Base-by-base conservation (phyloP, 1,140 invertebrate species). In the Atta cephalotes region DNA sequence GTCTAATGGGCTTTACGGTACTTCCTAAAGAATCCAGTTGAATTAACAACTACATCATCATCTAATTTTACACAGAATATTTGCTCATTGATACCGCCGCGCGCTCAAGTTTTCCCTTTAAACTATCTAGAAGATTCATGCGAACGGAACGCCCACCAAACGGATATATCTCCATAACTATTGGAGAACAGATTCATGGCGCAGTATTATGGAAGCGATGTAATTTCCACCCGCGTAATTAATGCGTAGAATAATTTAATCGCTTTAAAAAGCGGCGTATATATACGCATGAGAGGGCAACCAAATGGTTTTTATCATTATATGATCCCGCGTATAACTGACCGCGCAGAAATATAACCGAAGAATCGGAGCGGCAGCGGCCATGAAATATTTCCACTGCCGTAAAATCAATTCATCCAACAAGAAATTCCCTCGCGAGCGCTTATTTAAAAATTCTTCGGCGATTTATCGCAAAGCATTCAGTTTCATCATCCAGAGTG, bases 381-480 rank as follows among this genome's bases (percentile, higher is more conserved):
- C 53, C 53, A 74, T 82, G 28, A 82, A 82, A 82, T 82, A 82
- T 82, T 74, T 82, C 58, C 56, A 35, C 31, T 28, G 51, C 56
- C 80, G 58, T 76, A 76, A 84, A 76, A 84, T 84, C 70, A 84
- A 84, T 84, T 84, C 70, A 35, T 76, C 70, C 80, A 63, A 51
- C 80, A 74, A 82, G 80, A 56, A 84, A 76, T 84, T 84, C 80
- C 70, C 80, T 84, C 18, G 70, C 39, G 80, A 74, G 45, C 68
- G 80, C 56, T 84, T 84, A 84, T 84, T 84, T 84, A 76, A 84
- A 74, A 84, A 84, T 84, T 84, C 80, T 85, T 85, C 21, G 10
- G 60, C 71, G 62, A 78, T 85, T 68, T 77, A 79, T 79, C 82
- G 82, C 60, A 56, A 85, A 79, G 49, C 82, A 66, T 85, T 85